phyloP scores from a whole-genome alignment of 2,113 vertebrate species.

The Dolichallabes microphthalmus region DNA sequence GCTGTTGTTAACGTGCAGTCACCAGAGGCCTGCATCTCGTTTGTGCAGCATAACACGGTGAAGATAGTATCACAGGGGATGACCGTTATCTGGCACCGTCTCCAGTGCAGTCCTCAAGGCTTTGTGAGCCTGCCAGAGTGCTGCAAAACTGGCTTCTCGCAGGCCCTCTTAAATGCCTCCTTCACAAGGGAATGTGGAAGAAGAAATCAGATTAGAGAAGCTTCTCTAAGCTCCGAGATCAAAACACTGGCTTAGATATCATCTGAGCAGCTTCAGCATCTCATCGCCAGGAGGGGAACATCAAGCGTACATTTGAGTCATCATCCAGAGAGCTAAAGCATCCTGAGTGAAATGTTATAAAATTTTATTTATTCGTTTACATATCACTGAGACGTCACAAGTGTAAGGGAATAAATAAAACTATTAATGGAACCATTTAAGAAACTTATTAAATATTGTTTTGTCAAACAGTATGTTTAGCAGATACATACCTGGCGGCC shows the following conservation, averaged over 20 bases:
- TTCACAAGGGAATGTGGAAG: conserved; percentile 61
- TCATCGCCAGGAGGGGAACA: conserved; percentile 54
- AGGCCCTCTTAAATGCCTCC: conserved; percentile 59
- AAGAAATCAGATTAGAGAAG: conserved; percentile 72
- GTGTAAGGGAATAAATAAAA: not conserved
- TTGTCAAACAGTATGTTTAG: not conserved
- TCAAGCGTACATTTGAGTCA: conserved; percentile 20
- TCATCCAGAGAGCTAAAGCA: conserved; percentile 22
- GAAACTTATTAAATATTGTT: not conserved
- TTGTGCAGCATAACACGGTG: conserved; percentile 55
- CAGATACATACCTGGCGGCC: no score
- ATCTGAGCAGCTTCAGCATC: conserved; percentile 69
- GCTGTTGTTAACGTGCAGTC: conserved; percentile 31
- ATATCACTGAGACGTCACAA: not conserved
- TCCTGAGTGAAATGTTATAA: conserved; percentile 11
- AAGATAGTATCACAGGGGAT: conserved; percentile 61
- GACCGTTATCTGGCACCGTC: conserved; percentile 56
- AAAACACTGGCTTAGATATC: conserved; percentile 71
- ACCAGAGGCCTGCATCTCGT: conserved; percentile 46
- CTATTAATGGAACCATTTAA: not conserved
- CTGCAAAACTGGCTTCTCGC: conserved; percentile 24
- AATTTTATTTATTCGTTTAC: not conserved
- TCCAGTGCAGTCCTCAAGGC: conserved; percentile 55
- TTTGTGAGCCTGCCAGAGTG: conserved; percentile 40
- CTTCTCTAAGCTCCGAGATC: conserved; percentile 68